phyloP scores from a whole-genome alignment of 2,797 vertebrate genomes.

The Sandelia bainsii region DNA sequence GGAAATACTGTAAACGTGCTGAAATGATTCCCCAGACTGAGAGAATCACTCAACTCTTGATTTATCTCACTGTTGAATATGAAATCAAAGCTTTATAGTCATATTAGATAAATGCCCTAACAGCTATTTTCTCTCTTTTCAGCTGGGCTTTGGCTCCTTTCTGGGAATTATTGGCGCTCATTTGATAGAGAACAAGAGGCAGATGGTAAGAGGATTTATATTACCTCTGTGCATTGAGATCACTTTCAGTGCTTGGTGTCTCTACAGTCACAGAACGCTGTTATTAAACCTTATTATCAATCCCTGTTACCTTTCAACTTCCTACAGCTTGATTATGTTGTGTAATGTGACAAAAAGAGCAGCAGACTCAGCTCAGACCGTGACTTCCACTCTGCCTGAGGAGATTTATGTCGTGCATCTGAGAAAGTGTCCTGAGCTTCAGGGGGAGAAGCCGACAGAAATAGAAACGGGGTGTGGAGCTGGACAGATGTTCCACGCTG shows the following conservation, averaged over 20 bases:
- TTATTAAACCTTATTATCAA: slow-evolving; percentile 32
- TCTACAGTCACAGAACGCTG: slow-evolving; percentile 23
- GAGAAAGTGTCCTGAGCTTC: slow-evolving; percentile 61
- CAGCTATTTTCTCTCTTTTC: slow-evolving; percentile 67
- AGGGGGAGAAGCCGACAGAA: slow-evolving; percentile 70
- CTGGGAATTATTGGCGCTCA: slow-evolving; percentile 98
- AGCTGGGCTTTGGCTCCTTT: slow-evolving; percentile 98
- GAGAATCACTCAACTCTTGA: slow-evolving; percentile 6
- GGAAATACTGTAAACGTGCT: neutral
- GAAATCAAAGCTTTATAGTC: slow-evolving; percentile 26
- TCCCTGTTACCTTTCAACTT: slow-evolving; percentile 15
- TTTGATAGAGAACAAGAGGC: slow-evolving; percentile 98
- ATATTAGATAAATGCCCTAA: slow-evolving; percentile 40
- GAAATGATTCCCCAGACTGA: neutral
- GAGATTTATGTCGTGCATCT: slow-evolving; percentile 53
- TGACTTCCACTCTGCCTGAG: neutral
- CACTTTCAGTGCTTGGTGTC: slow-evolving; percentile 34
- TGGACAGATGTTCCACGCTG: slow-evolving; percentile 75
- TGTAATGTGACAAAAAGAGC: slow-evolving; percentile 26
- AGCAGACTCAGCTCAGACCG: slow-evolving; percentile 14
- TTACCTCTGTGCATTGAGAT: slow-evolving; percentile 58
- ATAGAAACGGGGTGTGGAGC: slow-evolving; percentile 82
- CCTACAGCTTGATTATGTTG: slow-evolving; percentile 27
- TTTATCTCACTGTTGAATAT: slow-evolving; percentile 2
- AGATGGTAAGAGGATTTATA: slow-evolving; percentile 93